Base-by-base conservation (phyloP, 2,888 invertebrate genomes). In the Tubulanus polymorphus region DNA sequence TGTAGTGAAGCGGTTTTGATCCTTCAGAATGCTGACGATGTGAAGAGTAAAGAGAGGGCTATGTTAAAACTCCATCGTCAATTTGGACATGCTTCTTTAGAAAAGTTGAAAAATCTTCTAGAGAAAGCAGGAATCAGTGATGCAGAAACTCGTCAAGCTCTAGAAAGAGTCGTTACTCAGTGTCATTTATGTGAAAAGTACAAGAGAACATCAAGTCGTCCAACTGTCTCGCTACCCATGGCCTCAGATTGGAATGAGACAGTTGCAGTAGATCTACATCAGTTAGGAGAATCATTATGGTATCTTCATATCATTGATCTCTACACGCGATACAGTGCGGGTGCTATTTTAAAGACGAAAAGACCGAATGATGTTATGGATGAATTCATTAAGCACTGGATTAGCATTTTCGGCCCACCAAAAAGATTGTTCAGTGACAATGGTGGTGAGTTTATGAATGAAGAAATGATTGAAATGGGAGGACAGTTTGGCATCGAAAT, bases 381-480 rank as follows among this genome's bases (percentile, higher is more conserved):
- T 10, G 53, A 60, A 20, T 41, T 56, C 15, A 41, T 59, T 47
- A 59, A 29, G 12, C 25, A 54, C 10, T 59, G 59, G 56, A 56
- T 53, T 45, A 32, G 35, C 35, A 56, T 41, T 48, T 51, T 58
- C 20, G 55, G 55, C 35, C 37, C 55, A 10, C 55, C 52, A 2
- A 41, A 26, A 37, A 35, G 37, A 35, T 56, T 59, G 28, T 50
- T 54, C 26, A 51, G 55, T 25, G 59, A 59, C 51, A 59, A 59
- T 51, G 56, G 59, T 35, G 56, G 52, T 10, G 56, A 58, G 29
- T 58, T 60, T 60, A 58, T 52, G 18, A 59, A 58, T 52, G 59
- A 59, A 26, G 37, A 54, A 29, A 56, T 56, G 29, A 29, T 49
- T n/a, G 54, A 61, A 47, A 56, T 61, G 61, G 51, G 57, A 48